Evolutionary conservation across 2,797 vertebrate species (phyloP), one percentile per base, ranked within the genome.

Genomic region (Diceros bicornis): DNA sequence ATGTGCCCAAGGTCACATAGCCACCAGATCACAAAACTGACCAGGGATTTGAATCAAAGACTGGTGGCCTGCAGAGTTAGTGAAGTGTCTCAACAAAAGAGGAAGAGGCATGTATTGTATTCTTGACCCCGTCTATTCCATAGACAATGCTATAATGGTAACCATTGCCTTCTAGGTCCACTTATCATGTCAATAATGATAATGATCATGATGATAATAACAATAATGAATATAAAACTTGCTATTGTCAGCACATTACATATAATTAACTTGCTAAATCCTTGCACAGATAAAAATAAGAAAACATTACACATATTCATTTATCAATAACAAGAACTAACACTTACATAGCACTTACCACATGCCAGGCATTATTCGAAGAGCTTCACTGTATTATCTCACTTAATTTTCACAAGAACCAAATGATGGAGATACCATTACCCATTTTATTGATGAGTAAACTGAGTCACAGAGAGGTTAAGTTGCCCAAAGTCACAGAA

Each of bases 361-460:
- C 21, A 41, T 64, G 8, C 17, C 21, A 37, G 9, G n/a, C 13
- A 68, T 23, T 89, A 10, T 71, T 89, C 61, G 83, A 77, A 87
- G 27, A 91, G 11, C 4, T 86, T 75, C 29, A 74, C 4, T 66
- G 10, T 81, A 81, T 81, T 23, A 68, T 52, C 59, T 88, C 14
- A 61, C 23, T 94, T 34, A 29, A 77, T 79, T 96, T 92, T 90
- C 44, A 61, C 66, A 71, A 91, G 83, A 69, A 89, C 3, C 41
- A 25, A 41, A 0, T 62, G 21, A 57, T 10, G 7, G 71, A 78
- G 44, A 17, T 72, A 92, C 29, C 37, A 68, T 68, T n/a, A 57
- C 11, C 83, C 64, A 83, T 79, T 66, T 84, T 74, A 52, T 12
- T 66, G 61, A 41, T 77, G 77, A 74, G 59, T 79, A 79, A 91